Percentiles rank a stretch among this genome's conserved stretches.
Evolutionary conservation across 2,113 vertebrate genomes (phyloP).

Genomic region (Pterocles gutturalis): DNA sequence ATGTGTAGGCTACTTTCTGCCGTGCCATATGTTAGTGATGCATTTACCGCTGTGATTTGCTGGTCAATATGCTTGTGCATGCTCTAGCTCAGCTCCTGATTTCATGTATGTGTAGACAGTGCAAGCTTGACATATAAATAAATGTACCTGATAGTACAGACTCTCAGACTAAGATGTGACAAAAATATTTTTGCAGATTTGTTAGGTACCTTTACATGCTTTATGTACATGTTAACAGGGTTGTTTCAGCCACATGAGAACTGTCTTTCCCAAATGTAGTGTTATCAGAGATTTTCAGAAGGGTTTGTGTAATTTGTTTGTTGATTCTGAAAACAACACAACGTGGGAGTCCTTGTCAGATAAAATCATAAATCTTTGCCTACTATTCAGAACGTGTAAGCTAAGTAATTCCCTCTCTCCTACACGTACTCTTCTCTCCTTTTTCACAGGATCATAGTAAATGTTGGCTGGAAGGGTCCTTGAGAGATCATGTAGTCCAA

Average conservation of each 20-base stretch:
- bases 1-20: not conserved
- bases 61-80: not conserved
- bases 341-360: not conserved
- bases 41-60: not conserved
- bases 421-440: not conserved
- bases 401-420: not conserved
- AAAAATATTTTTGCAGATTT: not conserved
- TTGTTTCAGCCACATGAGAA: not conserved
- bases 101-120: not conserved
- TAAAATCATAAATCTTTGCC: not conserved
- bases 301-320: not conserved
- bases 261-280: not conserved
- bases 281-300: not conserved
- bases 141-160: not conserved
- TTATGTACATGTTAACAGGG: not conserved
- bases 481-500: not conserved
- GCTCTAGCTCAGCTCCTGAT: not conserved
- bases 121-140: not conserved
- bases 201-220: not conserved
- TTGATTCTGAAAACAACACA: not conserved
- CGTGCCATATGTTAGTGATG: not conserved
- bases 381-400: not conserved
- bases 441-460: not conserved
- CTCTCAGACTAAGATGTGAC: not conserved
- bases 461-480: not conserved